A percentile compares a stretch with the other conserved stretches of the same genome.
Evolutionary conservation across 92 coral and sea anemone species (phyloP).

Genomic region (Galaxea fascicularis): DNA sequence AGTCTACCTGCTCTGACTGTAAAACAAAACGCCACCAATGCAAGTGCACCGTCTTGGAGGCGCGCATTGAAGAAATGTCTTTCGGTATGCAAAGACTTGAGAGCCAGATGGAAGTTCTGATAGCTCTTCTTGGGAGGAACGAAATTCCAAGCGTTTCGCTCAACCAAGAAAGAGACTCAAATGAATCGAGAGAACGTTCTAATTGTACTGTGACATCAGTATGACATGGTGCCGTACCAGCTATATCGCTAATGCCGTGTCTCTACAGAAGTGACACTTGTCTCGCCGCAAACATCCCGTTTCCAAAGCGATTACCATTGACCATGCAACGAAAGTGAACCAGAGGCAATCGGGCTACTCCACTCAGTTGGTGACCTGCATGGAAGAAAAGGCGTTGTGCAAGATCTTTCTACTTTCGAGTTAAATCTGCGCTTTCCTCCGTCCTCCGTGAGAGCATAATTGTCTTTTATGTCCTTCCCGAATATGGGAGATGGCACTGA

Average conservation of each 20-base stretch:
- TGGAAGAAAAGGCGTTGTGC: not conserved
- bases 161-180: not conserved
- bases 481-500: too few relatives aligned
- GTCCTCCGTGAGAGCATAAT: not conserved
- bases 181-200: not conserved
- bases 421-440: not conserved
- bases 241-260: not conserved
- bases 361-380: not conserved
- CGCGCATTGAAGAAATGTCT: conserved; percentile 79
- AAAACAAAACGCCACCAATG: conserved; percentile 15
- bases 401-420: not conserved
- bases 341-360: not conserved
- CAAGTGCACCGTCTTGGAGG: conserved; percentile 49
- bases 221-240: not conserved
- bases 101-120: conserved; percentile 76
- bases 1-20: conserved; percentile 56
- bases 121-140: conserved; percentile 58
- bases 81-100: conserved; percentile 77
- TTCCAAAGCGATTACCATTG: not conserved
- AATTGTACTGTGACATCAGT: conserved; percentile 30
- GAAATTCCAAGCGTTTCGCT: not conserved
- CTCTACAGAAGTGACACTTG: not conserved
- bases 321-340: not conserved
- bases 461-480: not conserved
- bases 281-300: not conserved